Conservation (phyloP, 2,113 vertebrate genomes). For the Dipodomys ordii region DNA sequence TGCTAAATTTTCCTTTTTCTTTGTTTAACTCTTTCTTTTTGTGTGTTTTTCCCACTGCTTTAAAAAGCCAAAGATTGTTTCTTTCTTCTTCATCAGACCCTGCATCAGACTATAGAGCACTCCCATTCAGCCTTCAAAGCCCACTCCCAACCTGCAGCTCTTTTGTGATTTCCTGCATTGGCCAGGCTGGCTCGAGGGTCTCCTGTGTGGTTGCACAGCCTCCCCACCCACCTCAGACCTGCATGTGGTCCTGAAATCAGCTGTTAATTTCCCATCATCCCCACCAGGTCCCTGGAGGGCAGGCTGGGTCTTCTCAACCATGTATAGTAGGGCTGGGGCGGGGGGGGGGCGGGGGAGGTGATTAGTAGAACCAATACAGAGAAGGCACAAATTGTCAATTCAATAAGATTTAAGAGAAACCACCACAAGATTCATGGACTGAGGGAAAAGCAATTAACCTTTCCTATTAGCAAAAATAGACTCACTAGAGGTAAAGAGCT, state of each 20-base stretch:
- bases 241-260: not conserved
- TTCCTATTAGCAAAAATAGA: constrained; percentile 51
- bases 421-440: constrained; percentile 27
- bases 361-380: constrained; percentile 27
- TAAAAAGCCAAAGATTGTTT: not conserved
- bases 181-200: too few relatives aligned
- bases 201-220: not conserved
- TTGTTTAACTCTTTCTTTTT: too few relatives aligned
- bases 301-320: not conserved
- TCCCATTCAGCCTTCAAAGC: not conserved
- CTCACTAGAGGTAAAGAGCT: constrained; percentile 10
- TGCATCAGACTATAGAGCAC: not conserved
- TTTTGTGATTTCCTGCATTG: not conserved
- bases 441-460: constrained; percentile 59
- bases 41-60: not conserved
- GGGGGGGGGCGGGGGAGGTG: not conserved
- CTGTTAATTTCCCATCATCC: not conserved
- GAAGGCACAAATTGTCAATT: constrained; percentile 36
- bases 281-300: not conserved
- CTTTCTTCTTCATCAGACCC: not conserved
- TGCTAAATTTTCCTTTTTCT: not conserved
- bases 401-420: constrained; percentile 25
- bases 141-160: not conserved
- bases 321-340: not conserved
- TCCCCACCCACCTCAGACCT: not conserved